Conservation (phyloP, 2,888 invertebrate genomes). For the Lissocephala sabroskyi region DNA sequence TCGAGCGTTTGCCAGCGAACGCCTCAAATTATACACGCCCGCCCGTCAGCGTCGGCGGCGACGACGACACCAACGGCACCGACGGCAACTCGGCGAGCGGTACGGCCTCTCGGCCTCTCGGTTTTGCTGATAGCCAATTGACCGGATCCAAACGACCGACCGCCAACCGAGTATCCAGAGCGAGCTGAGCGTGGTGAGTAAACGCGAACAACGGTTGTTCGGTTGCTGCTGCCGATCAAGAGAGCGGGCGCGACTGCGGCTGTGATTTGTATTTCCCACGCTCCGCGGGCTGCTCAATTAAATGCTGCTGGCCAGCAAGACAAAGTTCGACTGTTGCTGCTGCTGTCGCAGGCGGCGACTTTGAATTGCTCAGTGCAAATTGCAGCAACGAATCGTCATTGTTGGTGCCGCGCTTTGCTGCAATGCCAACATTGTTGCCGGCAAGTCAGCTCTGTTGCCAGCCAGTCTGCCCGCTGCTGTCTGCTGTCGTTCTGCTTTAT, state of each 20-base stretch:
- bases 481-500: too few species aligned
- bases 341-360: neutral
- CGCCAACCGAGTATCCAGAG: constrained; percentile 37
- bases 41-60: too few species aligned
- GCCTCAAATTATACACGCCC: constrained; percentile 47
- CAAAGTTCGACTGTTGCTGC: constrained; percentile 30
- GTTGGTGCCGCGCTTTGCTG: constrained; percentile 9
- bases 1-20: constrained; percentile 43
- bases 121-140: constrained; percentile 13
- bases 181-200: constrained; percentile 28
- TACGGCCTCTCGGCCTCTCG: neutral
- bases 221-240: neutral
- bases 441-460: constrained; percentile 19
- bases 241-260: constrained; percentile 5
- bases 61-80: too few species aligned
- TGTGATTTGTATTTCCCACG: constrained; percentile 57
- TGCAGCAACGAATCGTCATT: neutral
- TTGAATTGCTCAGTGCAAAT: neutral
- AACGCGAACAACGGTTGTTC: neutral
- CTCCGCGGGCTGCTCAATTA: constrained; percentile 37
- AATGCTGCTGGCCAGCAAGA: neutral
- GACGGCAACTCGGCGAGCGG: constrained; percentile 9
- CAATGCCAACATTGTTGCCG: neutral
- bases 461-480: constrained; percentile 15
- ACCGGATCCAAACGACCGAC: neutral